Conservation (phyloP, 2,888 invertebrate genomes). For the Tetranychus piercei region DNA sequence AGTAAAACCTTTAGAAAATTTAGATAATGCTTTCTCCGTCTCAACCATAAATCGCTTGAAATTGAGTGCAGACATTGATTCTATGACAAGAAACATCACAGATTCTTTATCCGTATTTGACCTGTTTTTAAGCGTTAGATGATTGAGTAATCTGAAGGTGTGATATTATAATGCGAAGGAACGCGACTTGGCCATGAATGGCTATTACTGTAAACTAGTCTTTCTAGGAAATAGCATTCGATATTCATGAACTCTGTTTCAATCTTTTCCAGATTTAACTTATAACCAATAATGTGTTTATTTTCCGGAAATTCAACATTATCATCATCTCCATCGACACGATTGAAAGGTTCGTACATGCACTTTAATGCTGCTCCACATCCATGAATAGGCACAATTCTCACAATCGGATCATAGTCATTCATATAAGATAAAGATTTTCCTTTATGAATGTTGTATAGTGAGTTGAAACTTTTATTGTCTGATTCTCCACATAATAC, state of each 20-base stretch:
- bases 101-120: background rate
- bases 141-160: too few species aligned
- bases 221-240: background rate
- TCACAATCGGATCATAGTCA: background rate
- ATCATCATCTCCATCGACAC: background rate
- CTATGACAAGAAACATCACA: slow-evolving; percentile 5
- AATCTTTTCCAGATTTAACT: background rate
- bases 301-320: background rate
- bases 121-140: background rate
- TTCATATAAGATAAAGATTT: background rate
- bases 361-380: background rate
- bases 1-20: slow-evolving; percentile 68
- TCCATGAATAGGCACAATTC: background rate
- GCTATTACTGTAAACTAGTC: background rate
- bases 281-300: background rate
- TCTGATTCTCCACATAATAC: too few species aligned
- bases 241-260: background rate
- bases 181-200: background rate
- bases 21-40: slow-evolving; percentile 33
- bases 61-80: slow-evolving; percentile 9
- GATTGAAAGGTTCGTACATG: background rate
- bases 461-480: too few species aligned
- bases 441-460: background rate
- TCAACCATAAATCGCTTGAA: background rate
- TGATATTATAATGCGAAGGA: background rate